phyloP scores from a whole-genome alignment of 2,113 vertebrate species.

The Eublepharis macularius region DNA sequence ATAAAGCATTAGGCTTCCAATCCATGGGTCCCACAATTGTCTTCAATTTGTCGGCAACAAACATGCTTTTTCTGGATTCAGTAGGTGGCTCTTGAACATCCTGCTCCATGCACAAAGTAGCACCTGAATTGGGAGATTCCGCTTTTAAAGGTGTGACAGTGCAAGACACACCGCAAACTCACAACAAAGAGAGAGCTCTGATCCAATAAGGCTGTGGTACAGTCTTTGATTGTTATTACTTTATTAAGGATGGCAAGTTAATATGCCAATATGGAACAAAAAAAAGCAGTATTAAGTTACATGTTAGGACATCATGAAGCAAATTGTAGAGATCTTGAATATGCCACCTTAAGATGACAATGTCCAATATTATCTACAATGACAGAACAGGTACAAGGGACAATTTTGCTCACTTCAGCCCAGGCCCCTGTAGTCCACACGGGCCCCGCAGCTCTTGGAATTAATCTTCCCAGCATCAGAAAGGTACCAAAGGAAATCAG shows the following conservation, averaged over 20 bases:
- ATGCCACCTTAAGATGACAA: not conserved
- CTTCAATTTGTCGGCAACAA: not conserved
- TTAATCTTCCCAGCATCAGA: too few species aligned
- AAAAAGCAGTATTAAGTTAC: not conserved
- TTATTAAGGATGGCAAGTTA: not conserved
- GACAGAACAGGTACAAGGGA: too few species aligned
- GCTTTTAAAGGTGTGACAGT: too few species aligned
- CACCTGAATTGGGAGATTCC: not conserved
- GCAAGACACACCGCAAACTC: not conserved
- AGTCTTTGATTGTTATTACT: not conserved
- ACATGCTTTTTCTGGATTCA: not conserved
- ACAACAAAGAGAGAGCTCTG: not conserved
- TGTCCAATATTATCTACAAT: not conserved
- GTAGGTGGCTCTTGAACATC: not conserved
- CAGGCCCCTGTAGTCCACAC: too few species aligned
- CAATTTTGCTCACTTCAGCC: too few species aligned
- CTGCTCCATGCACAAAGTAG: not conserved
- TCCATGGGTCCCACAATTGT: not conserved
- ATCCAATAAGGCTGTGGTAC: not conserved
- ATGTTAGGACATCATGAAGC: not conserved
- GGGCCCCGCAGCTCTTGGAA: too few species aligned
- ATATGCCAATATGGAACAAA: not conserved
- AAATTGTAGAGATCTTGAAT: not conserved
- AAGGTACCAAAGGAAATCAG: too few species aligned
- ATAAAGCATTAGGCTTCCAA: not conserved